Evolutionary conservation across 1,140 invertebrate species (phyloP).

Genomic region (Oryctes rhinoceros): DNA sequence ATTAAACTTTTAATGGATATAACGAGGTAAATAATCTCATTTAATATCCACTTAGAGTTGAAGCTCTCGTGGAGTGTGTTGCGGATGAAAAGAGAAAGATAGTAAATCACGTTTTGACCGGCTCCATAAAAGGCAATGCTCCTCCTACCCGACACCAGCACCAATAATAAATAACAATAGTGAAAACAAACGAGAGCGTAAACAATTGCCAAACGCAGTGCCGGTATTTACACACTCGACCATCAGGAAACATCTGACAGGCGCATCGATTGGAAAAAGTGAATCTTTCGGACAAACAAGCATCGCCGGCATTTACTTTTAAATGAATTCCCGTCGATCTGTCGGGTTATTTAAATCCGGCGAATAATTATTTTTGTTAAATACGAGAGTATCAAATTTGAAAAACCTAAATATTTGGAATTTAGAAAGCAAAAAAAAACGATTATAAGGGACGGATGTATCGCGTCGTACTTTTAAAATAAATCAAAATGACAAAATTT

Average conservation of each 20-base stretch:
- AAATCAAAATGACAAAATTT: constrained; percentile 19
- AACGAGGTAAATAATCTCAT: constrained; percentile 22
- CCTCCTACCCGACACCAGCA: background rate
- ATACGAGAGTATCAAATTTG: background rate
- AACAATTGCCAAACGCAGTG: background rate
- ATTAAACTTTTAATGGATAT: background rate
- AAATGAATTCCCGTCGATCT: background rate
- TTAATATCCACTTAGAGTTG: background rate
- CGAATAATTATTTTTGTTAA: background rate
- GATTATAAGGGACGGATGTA: background rate
- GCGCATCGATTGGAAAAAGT: constrained; percentile 1
- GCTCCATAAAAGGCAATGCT: constrained; percentile 15
- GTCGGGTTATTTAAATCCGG: too few relatives aligned
- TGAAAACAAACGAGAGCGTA: constrained; percentile 6
- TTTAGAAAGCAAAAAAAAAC: background rate
- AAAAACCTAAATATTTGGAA: background rate
- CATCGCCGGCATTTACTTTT: background rate
- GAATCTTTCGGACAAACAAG: constrained; percentile 2
- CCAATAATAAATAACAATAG: constrained; percentile 22
- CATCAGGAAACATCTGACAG: background rate
- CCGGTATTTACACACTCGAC: too few relatives aligned
- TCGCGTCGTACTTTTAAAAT: background rate
- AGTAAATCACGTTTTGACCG: constrained; percentile 14
- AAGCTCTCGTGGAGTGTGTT: background rate
- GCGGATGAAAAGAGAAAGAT: constrained; percentile 5